phyloP scores from a whole-genome alignment of 1,140 invertebrate genomes.

The Cotesia chilonis region DNA sequence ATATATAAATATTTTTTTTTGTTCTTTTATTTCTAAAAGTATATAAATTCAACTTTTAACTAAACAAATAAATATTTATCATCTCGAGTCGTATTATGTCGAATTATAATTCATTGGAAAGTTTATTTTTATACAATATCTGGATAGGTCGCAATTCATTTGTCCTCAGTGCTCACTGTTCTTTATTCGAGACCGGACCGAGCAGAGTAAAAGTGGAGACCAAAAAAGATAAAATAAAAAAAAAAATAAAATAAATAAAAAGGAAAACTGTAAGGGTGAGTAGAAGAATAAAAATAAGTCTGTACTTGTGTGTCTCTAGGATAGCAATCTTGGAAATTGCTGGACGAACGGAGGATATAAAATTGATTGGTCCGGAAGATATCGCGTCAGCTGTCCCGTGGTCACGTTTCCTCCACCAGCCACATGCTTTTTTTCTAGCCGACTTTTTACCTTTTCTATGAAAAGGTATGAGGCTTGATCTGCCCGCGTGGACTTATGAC shows the following conservation, averaged over 20 bases:
- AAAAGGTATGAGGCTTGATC: too few relatives aligned
- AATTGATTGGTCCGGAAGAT: slow-evolving; percentile 48
- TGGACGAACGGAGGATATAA: slow-evolving; percentile 44
- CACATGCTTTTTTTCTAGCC: slow-evolving; percentile 2
- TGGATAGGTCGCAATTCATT: background rate
- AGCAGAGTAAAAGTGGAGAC: background rate
- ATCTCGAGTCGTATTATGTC: too few relatives aligned
- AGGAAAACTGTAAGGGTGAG: background rate
- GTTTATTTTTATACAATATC: background rate
- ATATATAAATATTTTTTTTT: too few relatives aligned
- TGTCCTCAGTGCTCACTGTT: slow-evolving; percentile 1
- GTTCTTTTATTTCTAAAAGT: too few relatives aligned
- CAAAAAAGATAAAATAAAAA: slow-evolving; percentile 10
- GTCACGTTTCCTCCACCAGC: slow-evolving; percentile 44
- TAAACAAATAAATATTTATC: too few relatives aligned
- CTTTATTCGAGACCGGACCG: background rate
- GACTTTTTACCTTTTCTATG: slow-evolving; percentile 8
- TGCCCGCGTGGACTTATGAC: too few relatives aligned
- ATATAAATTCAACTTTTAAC: too few relatives aligned
- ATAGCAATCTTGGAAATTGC: slow-evolving; percentile 57
- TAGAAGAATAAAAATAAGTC: background rate
- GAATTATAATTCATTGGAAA: background rate
- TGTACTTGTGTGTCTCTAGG: slow-evolving; percentile 27
- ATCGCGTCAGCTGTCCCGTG: slow-evolving; percentile 45
- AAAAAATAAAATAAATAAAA: background rate